Percentiles rank a stretch among this genome's conserved stretches.
Evolutionary conservation across 2,888 invertebrate genomes (phyloP).

Genomic region (Hydrotaea cyrtoneurina): DNA sequence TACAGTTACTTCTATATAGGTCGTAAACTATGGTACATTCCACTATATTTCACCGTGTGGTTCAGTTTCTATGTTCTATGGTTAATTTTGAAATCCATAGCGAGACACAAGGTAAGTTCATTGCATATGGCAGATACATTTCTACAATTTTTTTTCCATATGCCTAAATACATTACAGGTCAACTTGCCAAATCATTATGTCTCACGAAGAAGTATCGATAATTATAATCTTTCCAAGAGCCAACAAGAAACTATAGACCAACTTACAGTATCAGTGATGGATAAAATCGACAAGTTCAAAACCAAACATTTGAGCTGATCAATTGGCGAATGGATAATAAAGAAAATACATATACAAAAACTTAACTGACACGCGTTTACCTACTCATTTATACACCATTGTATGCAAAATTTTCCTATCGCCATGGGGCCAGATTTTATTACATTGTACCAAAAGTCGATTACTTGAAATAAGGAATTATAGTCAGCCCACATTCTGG

Average conservation of each 20-base stretch:
- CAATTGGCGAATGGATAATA: background rate
- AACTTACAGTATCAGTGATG: conserved; percentile 78
- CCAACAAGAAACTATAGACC: conserved; percentile 76
- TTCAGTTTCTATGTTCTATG: conserved; percentile 84
- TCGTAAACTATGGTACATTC: conserved; percentile 87
- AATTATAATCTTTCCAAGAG: conserved; percentile 65
- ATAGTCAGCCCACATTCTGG: too few relatives aligned
- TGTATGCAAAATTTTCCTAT: too few relatives aligned
- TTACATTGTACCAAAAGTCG: too few relatives aligned
- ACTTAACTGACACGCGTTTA: background rate
- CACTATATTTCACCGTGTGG: conserved; percentile 86
- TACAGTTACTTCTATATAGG: conserved; percentile 87
- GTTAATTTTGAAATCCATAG: conserved; percentile 85
- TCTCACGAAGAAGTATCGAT: conserved; percentile 73
- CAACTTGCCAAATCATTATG: conserved; percentile 80
- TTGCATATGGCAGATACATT: background rate
- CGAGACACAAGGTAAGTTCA: conserved; percentile 84
- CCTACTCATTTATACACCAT: too few relatives aligned
- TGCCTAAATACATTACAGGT: conserved; percentile 71
- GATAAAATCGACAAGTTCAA: conserved; percentile 79
- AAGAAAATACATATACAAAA: background rate
- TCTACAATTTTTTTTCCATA: conserved; percentile 6
- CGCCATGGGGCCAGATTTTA: too few relatives aligned
- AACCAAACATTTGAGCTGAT: conserved; percentile 69
- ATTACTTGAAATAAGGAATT: too few relatives aligned